These are phyloP conservation scores for Otocyon megalotis DNA, from an alignment of 2,113 vertebrate species.

Conservation along the genomic window DNA sequence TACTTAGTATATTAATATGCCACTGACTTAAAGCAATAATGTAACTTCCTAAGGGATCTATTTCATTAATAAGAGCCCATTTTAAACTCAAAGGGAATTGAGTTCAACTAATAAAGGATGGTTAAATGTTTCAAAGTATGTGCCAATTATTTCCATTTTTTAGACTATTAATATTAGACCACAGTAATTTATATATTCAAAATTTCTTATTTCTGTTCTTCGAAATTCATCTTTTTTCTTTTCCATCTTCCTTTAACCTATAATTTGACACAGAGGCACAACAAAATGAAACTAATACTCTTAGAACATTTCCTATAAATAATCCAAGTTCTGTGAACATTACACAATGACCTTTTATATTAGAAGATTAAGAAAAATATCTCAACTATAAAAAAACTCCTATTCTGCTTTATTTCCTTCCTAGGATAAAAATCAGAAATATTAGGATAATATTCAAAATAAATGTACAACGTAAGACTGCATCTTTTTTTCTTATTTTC, in stretches of 20 bases:
- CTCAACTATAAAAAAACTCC: background rate
- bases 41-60: background rate
- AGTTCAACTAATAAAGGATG: background rate
- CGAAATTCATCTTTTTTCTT: background rate
- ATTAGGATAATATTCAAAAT: background rate
- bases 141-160: background rate
- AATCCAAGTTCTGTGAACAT: background rate
- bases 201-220: constrained; percentile 19
- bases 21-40: background rate
- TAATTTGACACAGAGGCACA: background rate
- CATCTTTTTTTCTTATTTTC: background rate
- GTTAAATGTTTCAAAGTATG: background rate
- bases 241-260: background rate
- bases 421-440: background rate
- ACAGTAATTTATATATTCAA: background rate
- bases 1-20: background rate
- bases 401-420: background rate
- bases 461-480: background rate
- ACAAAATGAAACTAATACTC: constrained; percentile 7
- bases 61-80: constrained; percentile 1
- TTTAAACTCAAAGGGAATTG: background rate
- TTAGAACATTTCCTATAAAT: background rate
- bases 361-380: constrained; percentile 1
- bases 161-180: background rate
- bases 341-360: background rate